Evolutionary conservation across 2,797 vertebrate species (phyloP).

Genomic region (Pipistrellus kuhlii): DNA sequence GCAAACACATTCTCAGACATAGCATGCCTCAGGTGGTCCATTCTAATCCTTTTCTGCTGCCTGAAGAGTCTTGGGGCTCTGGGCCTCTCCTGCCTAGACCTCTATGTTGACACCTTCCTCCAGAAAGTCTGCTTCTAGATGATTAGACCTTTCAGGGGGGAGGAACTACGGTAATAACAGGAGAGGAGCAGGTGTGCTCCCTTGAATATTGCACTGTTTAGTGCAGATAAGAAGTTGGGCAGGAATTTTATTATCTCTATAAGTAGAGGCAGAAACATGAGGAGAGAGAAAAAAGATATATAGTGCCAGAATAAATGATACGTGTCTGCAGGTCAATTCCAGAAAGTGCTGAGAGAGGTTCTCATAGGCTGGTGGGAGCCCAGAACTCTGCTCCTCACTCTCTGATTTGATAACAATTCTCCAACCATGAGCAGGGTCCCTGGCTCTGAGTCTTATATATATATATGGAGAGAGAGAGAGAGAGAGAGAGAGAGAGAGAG

Average conservation of each 20-base stretch:
- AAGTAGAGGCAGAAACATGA: neutral
- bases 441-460: neutral
- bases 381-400: neutral
- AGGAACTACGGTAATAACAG: neutral
- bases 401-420: neutral
- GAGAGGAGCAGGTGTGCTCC: neutral
- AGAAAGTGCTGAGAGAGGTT: neutral
- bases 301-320: neutral
- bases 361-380: neutral
- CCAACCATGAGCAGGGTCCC: neutral
- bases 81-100: neutral
- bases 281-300: neutral
- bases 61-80: neutral
- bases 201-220: neutral
- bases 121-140: constrained; percentile 2
- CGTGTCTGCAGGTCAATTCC: neutral
- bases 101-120: neutral
- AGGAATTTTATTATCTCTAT: constrained; percentile 12
- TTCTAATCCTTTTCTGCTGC: too few species aligned
- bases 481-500: neutral
- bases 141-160: neutral
- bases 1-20: neutral
- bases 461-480: neutral
- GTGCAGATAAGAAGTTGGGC: neutral
- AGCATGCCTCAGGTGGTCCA: neutral